Evolutionary conservation across 2,797 vertebrate genomes (phyloP).

Genomic region (Pantherophis vulpinus): DNA sequence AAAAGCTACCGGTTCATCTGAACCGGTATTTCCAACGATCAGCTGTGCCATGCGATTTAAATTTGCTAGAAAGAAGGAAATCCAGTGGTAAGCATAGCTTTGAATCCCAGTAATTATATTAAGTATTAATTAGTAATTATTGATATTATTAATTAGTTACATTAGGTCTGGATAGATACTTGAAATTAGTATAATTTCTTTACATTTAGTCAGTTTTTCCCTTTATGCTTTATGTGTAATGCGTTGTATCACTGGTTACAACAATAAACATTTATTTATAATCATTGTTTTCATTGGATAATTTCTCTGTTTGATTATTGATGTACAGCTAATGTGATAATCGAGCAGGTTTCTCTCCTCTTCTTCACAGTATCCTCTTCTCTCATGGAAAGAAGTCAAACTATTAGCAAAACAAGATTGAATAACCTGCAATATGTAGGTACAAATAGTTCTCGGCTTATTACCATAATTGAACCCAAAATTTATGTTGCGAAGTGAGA

Average conservation of each 20-base stretch:
- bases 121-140: not conserved
- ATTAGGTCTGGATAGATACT: not conserved
- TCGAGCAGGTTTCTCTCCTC: not conserved
- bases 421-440: not conserved
- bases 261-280: not conserved
- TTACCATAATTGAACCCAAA: not conserved
- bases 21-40: too few species aligned
- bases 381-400: not conserved
- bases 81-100: not conserved
- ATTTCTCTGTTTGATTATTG: not conserved
- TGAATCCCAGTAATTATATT: not conserved
- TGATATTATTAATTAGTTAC: not conserved
- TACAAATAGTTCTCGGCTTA: not conserved
- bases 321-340: not conserved
- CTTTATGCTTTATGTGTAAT: not conserved
- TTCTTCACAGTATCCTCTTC: not conserved
- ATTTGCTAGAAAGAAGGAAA: too few species aligned
- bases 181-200: not conserved
- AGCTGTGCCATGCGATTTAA: too few species aligned
- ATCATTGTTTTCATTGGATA: not conserved
- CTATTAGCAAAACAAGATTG: not conserved
- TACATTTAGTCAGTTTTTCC: not conserved
- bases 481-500: not conserved
- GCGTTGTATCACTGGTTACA: not conserved
- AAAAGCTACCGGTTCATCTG: too few species aligned